A percentile compares a stretch with the other conserved stretches of the same genome.
Conservation (phyloP, 2,113 vertebrate species). For the Phaetusa simplex region DNA sequence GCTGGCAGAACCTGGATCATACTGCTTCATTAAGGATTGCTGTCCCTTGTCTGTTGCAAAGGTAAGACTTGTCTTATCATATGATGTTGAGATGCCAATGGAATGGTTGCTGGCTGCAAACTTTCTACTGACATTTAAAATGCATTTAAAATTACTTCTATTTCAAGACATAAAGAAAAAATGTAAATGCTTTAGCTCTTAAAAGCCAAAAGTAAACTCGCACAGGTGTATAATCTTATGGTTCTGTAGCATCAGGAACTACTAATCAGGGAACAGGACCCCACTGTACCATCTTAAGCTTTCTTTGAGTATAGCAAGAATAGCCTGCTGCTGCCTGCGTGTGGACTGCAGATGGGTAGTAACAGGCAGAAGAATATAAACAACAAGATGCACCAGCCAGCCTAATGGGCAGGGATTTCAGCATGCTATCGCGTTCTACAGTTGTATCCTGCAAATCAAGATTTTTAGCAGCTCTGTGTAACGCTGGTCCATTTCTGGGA, state of each 20-base stretch:
- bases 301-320: neutral
- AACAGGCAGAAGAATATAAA: neutral
- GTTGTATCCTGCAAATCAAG: neutral
- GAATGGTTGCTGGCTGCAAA: neutral
- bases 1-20: neutral
- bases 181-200: neutral
- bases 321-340: accelerated
- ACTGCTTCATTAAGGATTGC: constrained; percentile 19
- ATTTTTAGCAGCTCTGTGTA: neutral
- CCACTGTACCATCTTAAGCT: neutral
- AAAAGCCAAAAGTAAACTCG: neutral
- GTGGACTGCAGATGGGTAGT: neutral
- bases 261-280: neutral
- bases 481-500: neutral
- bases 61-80: constrained; percentile 3
- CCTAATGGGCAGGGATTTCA: neutral
- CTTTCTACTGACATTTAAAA: neutral
- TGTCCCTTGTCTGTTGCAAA: constrained; percentile 60
- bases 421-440: accelerated
- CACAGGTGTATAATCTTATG: neutral
- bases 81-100: neutral
- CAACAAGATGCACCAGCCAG: neutral
- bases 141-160: accelerated
- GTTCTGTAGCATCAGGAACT: neutral
- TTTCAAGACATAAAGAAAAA: neutral